Percentiles rank a stretch among this genome's conserved stretches.
Conservation (phyloP, 2,888 invertebrate genomes). For the Mellilla xanthometata region DNA sequence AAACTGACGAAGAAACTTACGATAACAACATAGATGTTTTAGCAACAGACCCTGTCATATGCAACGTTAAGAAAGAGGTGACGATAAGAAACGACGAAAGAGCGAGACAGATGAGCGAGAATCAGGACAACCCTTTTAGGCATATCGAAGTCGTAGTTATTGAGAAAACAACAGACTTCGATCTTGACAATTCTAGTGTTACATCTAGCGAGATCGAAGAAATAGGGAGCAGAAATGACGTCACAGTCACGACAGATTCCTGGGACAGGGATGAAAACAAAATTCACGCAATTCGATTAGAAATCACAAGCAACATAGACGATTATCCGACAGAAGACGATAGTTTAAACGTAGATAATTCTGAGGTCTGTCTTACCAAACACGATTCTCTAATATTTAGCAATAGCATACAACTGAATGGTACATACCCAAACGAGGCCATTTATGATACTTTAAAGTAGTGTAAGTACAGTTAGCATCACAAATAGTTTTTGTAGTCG, state of each 20-base stretch:
- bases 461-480: conserved; percentile 27
- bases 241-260: conserved; percentile 68
- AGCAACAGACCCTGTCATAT: conserved; percentile 75
- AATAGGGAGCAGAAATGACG: conserved; percentile 67
- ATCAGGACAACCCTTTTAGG: conserved; percentile 73
- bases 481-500: conserved; percentile 46
- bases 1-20: conserved; percentile 67
- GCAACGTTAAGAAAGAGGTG: conserved; percentile 77
- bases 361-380: conserved; percentile 67
- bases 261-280: conserved; percentile 74
- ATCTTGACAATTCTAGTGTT: conserved; percentile 71
- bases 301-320: conserved; percentile 75
- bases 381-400: conserved; percentile 74
- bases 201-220: conserved; percentile 71
- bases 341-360: conserved; percentile 48
- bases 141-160: conserved; percentile 80
- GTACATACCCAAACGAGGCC: conserved; percentile 81
- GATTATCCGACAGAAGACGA: conserved; percentile 65
- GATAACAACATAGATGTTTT: conserved; percentile 70
- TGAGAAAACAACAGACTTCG: conserved; percentile 75
- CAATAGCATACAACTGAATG: conserved; percentile 79
- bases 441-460: conserved; percentile 80
- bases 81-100: conserved; percentile 72
- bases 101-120: conserved; percentile 71
- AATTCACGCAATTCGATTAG: conserved; percentile 75